Conservation (phyloP, 2,113 vertebrate genomes). For the Gallinago undulata region DNA sequence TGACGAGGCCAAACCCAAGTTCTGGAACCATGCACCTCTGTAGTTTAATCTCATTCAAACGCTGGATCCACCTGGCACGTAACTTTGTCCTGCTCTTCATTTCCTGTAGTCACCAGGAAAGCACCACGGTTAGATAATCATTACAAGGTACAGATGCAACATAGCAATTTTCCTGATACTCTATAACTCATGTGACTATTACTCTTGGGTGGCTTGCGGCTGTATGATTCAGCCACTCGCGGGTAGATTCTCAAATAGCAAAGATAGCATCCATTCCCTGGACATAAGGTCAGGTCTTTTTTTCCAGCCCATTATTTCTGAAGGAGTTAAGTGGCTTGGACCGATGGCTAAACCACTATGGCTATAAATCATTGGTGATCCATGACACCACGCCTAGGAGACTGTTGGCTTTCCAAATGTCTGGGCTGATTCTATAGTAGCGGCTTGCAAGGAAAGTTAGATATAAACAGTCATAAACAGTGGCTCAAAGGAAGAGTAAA, state of each 20-base stretch:
- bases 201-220: background rate
- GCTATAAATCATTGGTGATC: background rate
- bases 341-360: background rate
- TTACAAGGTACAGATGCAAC: background rate
- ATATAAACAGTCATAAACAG: background rate
- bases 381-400: background rate
- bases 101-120: slow-evolving; percentile 7
- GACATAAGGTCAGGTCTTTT: background rate
- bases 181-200: background rate
- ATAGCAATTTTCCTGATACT: background rate
- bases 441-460: background rate
- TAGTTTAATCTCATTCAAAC: background rate
- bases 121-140: slow-evolving; percentile 10
- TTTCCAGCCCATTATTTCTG: background rate
- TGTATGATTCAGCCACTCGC: background rate
- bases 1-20: background rate
- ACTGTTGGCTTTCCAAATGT: background rate
- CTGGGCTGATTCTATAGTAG: background rate
- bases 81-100: background rate
- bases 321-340: background rate
- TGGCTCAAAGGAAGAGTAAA: background rate
- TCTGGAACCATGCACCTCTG: background rate
- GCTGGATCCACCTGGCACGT: background rate
- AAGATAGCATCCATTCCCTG: slow-evolving; percentile 41
- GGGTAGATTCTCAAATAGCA: background rate